These are phyloP conservation scores for Pogona vitticeps DNA, from an alignment of 2,113 vertebrate species.

Conservation along the genomic window DNA sequence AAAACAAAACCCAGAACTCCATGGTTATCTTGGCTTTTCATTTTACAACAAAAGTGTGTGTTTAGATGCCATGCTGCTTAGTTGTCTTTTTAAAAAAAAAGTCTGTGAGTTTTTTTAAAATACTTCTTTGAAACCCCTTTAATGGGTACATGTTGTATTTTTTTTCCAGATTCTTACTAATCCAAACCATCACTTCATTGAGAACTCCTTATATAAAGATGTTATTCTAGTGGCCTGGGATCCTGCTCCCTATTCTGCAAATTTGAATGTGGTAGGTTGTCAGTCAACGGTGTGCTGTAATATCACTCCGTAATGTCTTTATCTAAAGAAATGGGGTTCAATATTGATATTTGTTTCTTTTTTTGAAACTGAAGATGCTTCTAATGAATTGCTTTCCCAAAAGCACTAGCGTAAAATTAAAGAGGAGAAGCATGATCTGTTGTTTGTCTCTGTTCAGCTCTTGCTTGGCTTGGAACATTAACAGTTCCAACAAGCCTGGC, in stretches of 20 bases:
- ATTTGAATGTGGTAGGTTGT: constrained; percentile 88
- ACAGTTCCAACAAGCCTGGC: not conserved
- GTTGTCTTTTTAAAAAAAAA: not conserved
- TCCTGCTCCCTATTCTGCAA: constrained; percentile 91
- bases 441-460: not conserved
- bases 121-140: constrained; percentile 24
- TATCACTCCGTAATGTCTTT: not conserved
- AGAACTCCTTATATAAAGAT: constrained; percentile 92
- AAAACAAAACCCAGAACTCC: not conserved
- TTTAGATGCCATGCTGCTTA: not conserved
- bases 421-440: not conserved
- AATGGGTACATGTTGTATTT: constrained; percentile 16
- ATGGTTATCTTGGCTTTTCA: constrained; percentile 34
- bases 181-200: constrained; percentile 86
- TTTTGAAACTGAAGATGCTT: not conserved
- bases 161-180: constrained; percentile 91
- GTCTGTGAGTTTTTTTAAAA: not conserved
- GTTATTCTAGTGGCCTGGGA: constrained; percentile 95
- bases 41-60: not conserved
- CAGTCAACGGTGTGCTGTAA: not conserved
- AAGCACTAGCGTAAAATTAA: not conserved
- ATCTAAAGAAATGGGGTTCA: not conserved
- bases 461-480: not conserved
- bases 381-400: not conserved
- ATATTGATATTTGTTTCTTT: not conserved